Evolutionary conservation across 2,797 vertebrate species (phyloP).

Genomic region (Lepilemur septentrionalis): DNA sequence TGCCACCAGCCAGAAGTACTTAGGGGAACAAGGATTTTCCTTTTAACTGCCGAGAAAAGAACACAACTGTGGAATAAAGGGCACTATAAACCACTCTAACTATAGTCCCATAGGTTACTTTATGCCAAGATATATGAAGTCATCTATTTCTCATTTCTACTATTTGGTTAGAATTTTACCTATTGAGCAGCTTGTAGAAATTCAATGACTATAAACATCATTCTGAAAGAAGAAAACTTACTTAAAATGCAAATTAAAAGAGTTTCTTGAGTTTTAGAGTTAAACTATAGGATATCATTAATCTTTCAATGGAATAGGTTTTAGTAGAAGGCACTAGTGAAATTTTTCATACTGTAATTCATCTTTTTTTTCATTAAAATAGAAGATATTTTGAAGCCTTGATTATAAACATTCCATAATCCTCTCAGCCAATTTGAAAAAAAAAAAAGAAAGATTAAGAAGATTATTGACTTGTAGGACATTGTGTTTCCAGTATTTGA

Average conservation of each 20-base stretch:
- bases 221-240: slow-evolving; percentile 27
- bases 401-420: neutral
- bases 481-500: neutral
- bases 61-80: slow-evolving; percentile 15
- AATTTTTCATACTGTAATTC: neutral
- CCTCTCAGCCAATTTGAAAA: neutral
- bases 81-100: neutral
- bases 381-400: neutral
- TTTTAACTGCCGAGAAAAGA: slow-evolving; percentile 3
- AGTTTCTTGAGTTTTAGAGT: slow-evolving; percentile 30
- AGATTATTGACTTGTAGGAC: neutral
- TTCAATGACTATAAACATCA: slow-evolving; percentile 31
- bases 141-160: slow-evolving; percentile 41
- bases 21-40: neutral
- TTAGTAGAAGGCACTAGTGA: slow-evolving; percentile 4
- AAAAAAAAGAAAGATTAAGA: neutral
- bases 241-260: slow-evolving; percentile 34
- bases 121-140: slow-evolving; percentile 31
- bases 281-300: slow-evolving; percentile 33
- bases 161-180: slow-evolving; percentile 33
- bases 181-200: slow-evolving; percentile 1
- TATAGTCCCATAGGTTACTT: neutral
- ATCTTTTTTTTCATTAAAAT: neutral
- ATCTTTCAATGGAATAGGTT: neutral
- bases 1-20: neutral